phyloP scores from a whole-genome alignment of 1,140 invertebrate genomes.

The Gonatopus flavifemur region DNA sequence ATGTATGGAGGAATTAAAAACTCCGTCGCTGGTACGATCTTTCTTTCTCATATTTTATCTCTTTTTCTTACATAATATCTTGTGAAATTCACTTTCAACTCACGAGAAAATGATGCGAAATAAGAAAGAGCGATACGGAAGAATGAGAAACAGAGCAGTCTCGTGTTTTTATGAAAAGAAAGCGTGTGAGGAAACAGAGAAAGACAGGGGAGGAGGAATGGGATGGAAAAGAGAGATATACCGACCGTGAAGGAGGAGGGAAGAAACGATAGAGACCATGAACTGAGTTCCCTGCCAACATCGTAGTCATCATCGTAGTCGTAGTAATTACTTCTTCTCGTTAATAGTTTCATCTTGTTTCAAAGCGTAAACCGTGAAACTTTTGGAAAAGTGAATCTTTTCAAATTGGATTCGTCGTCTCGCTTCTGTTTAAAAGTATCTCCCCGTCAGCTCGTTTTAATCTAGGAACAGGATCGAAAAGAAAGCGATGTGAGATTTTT shows the following conservation, averaged over 20 bases:
- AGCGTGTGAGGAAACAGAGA: background rate
- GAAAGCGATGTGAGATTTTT: too few species aligned
- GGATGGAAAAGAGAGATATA: background rate
- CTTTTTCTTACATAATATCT: too few species aligned
- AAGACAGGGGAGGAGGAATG: background rate
- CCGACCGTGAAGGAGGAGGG: background rate
- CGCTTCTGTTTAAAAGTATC: too few species aligned
- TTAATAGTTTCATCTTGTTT: constrained; percentile 8
- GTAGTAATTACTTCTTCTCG: constrained; percentile 6
- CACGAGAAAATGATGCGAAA: background rate
- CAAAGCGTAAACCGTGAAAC: constrained; percentile 1
- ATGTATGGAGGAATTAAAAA: too few species aligned
- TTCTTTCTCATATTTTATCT: too few species aligned
- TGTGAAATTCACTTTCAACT: too few species aligned
- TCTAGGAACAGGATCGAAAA: too few species aligned
- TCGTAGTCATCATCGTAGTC: too few species aligned
- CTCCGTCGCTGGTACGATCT: too few species aligned
- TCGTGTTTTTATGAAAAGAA: background rate
- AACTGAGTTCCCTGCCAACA: too few species aligned
- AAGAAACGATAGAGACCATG: background rate
- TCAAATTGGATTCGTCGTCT: too few species aligned
- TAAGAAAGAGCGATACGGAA: background rate
- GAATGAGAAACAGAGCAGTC: background rate
- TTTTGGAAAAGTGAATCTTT: constrained; percentile 19
- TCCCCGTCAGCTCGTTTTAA: too few species aligned